Evolutionary conservation across 2,797 vertebrate genomes (phyloP), one percentile per base, ranked within the genome.

Genomic region (Xiphorhynchus erythropygius): DNA sequence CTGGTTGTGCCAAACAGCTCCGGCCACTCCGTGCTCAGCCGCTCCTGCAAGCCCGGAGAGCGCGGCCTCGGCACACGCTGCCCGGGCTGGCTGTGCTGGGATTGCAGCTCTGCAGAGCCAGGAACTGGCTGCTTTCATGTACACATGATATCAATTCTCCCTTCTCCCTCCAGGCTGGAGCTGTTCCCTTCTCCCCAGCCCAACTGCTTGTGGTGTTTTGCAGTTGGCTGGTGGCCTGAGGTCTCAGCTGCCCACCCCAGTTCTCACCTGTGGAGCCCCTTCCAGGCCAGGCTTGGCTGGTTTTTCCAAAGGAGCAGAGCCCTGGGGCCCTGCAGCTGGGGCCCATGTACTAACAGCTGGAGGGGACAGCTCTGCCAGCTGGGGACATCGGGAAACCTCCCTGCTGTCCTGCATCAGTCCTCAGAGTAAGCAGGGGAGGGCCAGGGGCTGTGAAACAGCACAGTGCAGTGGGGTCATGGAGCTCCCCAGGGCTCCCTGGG

Each of bases 391-490:
- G 41, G 64, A 42, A 30, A 17, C 8, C 46, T 69, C 50, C 59
- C 16, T 0, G 0, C 44, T 60, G 44, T 35, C 28, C 57, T 27
- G 37, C 7, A 3, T 35, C 22, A 0, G 0, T 41, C 56, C 47
- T 11, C 5, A 1, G 3, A 59, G 25, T 32, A 19, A 47, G 57
- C 41, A 22, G n/a, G 24, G 2, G 1, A 67, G 18, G 39, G 18
- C 15, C 49, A 30, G 17, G 14, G 7, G n/a, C 37, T 47, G 49
- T 17, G 57, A 16, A 19, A 28, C 16, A 18, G 42, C 6, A 0
- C 18, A 0, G 7, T 4, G 60, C 21, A 3, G 32, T 0, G 5
- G n/a, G 11, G 8, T n/a, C 32, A 2, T 0, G 1, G 78, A n/a
- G 18, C 21, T 65, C 7, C 24, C 50, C 60, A 27, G 11, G 47